These are phyloP conservation scores for Parascotia fuliginaria DNA, from an alignment of 2,888 invertebrate species.

Conservation along the genomic window DNA sequence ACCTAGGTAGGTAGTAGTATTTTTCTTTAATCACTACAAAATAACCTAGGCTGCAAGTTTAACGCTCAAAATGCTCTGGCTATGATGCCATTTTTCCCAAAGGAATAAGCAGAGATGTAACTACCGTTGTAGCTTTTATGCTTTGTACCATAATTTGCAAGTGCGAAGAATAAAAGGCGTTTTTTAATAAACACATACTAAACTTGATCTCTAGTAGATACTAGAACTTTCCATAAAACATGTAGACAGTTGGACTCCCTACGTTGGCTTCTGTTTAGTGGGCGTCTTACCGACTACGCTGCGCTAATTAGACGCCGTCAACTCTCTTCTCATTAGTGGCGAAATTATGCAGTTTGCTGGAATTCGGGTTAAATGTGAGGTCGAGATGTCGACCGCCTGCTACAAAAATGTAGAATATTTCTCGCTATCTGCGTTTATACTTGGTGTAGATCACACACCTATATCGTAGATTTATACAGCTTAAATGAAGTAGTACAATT, in stretches of 20 bases:
- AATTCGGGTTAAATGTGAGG: slow-evolving; percentile 81
- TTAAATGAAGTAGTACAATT: too few species aligned
- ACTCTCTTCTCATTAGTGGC: slow-evolving; percentile 82
- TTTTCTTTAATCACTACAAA: too few species aligned
- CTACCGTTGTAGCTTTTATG: too few species aligned
- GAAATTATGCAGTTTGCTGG: slow-evolving; percentile 83
- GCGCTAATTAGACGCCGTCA: slow-evolving; percentile 83
- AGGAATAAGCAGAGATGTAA: too few species aligned
- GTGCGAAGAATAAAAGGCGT: background rate
- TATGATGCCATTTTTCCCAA: too few species aligned
- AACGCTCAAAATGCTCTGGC: too few species aligned
- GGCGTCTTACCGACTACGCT: slow-evolving; percentile 77
- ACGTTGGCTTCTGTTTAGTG: slow-evolving; percentile 66
- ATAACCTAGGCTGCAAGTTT: too few species aligned
- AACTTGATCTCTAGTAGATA: slow-evolving; percentile 1
- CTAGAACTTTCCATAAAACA: slow-evolving; percentile 23
- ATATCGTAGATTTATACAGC: too few species aligned
- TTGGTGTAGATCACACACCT: slow-evolving; percentile 13
- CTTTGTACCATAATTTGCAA: too few species aligned
- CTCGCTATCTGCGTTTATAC: slow-evolving; percentile 40
- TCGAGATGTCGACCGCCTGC: slow-evolving; percentile 61
- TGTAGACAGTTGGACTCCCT: slow-evolving; percentile 36
- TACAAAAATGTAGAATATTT: slow-evolving; percentile 61
- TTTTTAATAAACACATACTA: slow-evolving; percentile 8
- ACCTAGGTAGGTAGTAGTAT: too few species aligned